Evolutionary conservation across 2,888 invertebrate genomes (phyloP).

Genomic region (Calliopum simillimum): DNA sequence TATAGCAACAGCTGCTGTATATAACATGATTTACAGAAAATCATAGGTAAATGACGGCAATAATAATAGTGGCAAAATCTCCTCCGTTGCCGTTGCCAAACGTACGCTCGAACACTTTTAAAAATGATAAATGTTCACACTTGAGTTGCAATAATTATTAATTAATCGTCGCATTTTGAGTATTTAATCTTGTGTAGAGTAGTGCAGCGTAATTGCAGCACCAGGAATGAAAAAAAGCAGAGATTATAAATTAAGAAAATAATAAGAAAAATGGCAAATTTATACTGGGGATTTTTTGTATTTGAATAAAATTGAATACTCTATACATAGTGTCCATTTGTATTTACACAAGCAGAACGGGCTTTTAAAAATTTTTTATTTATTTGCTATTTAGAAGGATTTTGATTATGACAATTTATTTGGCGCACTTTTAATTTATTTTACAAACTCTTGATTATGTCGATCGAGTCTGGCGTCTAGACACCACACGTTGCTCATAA

Average conservation of each 20-base stretch:
- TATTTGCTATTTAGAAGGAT: constrained; percentile 41
- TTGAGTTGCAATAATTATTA: constrained; percentile 50
- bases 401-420: constrained; percentile 37
- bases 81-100: not conserved
- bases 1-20: no score
- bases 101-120: constrained; percentile 29
- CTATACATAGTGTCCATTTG: no score
- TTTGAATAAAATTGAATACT: not conserved
- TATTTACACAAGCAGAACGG: constrained; percentile 22
- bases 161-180: constrained; percentile 48
- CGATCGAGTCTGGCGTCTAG: constrained; percentile 41
- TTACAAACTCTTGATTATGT: constrained; percentile 34
- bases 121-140: constrained; percentile 50
- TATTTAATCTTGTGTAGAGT: constrained; percentile 28
- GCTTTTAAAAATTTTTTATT: constrained; percentile 35
- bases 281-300: not conserved
- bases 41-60: not conserved
- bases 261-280: not conserved
- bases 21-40: no score
- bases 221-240: not conserved
- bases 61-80: not conserved
- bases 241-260: constrained; percentile 24
- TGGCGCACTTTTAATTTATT: constrained; percentile 35
- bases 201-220: no score
- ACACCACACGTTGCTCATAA: constrained; percentile 36